Percentiles rank a stretch among this genome's conserved stretches.
These are phyloP conservation scores for Trematocara zebra DNA, from an alignment of 2,113 vertebrate genomes.

Conservation along the genomic window DNA sequence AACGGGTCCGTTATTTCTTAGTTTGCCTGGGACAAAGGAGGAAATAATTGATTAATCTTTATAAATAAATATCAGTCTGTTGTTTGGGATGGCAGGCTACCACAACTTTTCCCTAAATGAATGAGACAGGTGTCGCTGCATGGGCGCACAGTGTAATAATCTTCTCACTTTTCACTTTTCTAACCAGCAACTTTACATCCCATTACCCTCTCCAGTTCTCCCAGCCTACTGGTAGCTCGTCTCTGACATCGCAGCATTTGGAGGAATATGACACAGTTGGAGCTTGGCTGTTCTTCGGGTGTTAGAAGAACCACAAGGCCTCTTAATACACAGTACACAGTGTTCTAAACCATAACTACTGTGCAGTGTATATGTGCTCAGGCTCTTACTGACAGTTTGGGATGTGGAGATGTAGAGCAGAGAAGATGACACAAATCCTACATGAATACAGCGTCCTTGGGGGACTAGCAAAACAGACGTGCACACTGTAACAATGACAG, in stretches of 20 bases:
- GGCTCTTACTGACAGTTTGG: neutral
- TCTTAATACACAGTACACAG: neutral
- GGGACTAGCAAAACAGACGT: neutral
- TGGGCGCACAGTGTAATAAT: neutral
- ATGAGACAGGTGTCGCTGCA: neutral
- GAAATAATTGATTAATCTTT: neutral
- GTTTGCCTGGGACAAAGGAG: neutral
- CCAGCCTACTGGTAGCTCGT: neutral
- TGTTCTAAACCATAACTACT: neutral
- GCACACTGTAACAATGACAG: neutral
- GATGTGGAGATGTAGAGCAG: neutral
- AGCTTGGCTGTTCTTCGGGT: neutral
- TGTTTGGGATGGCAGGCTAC: neutral
- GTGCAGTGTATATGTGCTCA: neutral
- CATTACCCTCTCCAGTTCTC: neutral
- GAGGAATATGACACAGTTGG: neutral
- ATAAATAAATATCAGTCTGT: neutral
- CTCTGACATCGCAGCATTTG: neutral
- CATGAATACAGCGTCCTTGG: neutral
- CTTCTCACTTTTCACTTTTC: neutral
- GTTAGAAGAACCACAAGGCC: neutral
- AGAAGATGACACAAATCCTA: neutral
- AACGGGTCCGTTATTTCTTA: neutral
- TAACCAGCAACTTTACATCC: conserved; percentile 1
- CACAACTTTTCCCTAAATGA: neutral